Base-by-base conservation (phyloP, 2,888 invertebrate species). In the Leptopilina myrica region DNA sequence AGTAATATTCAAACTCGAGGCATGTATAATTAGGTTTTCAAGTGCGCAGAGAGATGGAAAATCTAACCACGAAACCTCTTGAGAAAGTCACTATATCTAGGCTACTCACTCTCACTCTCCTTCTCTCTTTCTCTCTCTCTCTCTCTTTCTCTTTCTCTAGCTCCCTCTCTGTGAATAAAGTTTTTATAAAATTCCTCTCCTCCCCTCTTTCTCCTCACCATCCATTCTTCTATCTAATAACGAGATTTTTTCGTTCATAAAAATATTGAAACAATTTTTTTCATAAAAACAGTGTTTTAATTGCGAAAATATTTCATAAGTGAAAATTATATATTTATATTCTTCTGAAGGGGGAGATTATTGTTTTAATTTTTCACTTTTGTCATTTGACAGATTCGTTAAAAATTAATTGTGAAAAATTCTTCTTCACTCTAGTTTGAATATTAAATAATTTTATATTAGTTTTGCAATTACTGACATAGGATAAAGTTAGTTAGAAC, bases 21-120 rank as follows among this genome's bases (percentile, higher is more conserved):
- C 67, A 69, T 69, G 67, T 69, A 69, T 49, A 69, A 69, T 69
- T 69, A 69, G 49, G 20, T 69, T 69, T 49, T 69, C 49, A 69
- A 69, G 67, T 69, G 26, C 14, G 65, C 33, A 8, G 40, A 65
- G 33, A 65, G 65, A 65, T 65, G 65, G 40, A 65, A 65, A 65
- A 65, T 65, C 33, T 40, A 65, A 65, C 65, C 49, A 26, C 15
- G 15, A 8, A 53, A 26, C 67, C 67, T 53, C 67, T 69, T 26
- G 26, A 53, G 20, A 67, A 49, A 67, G 67, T 67, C 46, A 67
- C 67, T 49, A 14, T 53, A 69, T 49, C 26, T 26, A 69, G 62
- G 20, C 15, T 20, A 62, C 20, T 62, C 15, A 1, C 20, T 20
- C 46, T 20, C 14, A 26, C 20, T 20, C 3, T 49, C 6, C 0